Conservation (phyloP, 1,140 invertebrate species). For the Agrilus planipennis region DNA sequence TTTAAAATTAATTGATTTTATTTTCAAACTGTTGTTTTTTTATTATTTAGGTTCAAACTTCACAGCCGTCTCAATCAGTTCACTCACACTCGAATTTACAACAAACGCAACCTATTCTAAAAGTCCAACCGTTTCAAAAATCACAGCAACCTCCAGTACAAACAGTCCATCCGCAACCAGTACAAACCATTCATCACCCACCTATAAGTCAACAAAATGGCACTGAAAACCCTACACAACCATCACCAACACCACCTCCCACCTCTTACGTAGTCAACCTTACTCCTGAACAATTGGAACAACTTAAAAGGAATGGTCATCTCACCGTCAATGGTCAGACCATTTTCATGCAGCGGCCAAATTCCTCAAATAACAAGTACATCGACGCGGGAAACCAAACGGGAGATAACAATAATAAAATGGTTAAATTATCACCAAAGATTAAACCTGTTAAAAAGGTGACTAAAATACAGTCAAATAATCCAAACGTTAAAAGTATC, state of each 20-base stretch:
- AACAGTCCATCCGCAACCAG: conserved; percentile 18
- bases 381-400: conserved; percentile 9
- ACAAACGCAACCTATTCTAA: conserved; percentile 11
- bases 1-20: too few species aligned
- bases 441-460: conserved; percentile 18
- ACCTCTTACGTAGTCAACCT: conserved; percentile 34
- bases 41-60: too few species aligned
- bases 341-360: conserved; percentile 33
- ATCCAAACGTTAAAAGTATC: conserved; percentile 14
- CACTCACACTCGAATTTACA: conserved; percentile 8
- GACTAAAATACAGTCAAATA: conserved; percentile 7
- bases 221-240: conserved; percentile 12
- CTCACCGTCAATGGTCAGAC: conserved; percentile 34
- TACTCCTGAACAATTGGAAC: conserved; percentile 32
- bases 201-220: conserved; percentile 10
- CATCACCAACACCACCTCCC: conserved; percentile 15
- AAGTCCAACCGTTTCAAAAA: conserved; percentile 20
- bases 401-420: conserved; percentile 14
- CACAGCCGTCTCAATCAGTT: conserved; percentile 5
- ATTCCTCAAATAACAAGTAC: conserved; percentile 9
- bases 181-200: conserved; percentile 16
- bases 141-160: conserved; percentile 17
- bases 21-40: too few species aligned
- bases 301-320: conserved; percentile 31
- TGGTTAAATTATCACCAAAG: conserved; percentile 30